Conservation (phyloP, 2,888 invertebrate species). For the Melipona bicolor region DNA sequence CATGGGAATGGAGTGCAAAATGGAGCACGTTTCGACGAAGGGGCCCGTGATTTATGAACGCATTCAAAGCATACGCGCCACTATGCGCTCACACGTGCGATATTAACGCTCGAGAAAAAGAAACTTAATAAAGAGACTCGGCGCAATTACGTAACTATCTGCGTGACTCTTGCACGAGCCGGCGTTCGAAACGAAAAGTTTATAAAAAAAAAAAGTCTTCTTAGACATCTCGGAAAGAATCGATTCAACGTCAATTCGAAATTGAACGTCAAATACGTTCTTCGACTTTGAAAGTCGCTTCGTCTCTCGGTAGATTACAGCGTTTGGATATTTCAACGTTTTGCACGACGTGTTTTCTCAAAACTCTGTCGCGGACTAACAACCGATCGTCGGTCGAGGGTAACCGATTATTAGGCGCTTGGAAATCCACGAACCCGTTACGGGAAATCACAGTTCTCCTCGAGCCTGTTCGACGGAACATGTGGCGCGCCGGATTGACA, state of each 20-base stretch:
- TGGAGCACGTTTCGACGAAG: slow-evolving; percentile 17
- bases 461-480: neutral
- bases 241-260: neutral
- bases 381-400: neutral
- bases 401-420: slow-evolving; percentile 18
- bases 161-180: neutral
- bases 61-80: slow-evolving; percentile 19
- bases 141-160: neutral
- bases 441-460: slow-evolving; percentile 31
- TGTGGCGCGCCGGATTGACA: slow-evolving; percentile 34
- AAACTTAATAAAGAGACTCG: neutral
- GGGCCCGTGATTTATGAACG: slow-evolving; percentile 34
- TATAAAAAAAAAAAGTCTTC: too few relatives aligned
- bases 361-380: neutral
- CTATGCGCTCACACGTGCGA: neutral
- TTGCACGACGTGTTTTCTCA: too few relatives aligned
- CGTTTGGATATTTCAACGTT: neutral
- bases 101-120: neutral
- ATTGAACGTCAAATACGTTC: neutral
- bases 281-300: neutral
- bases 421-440: slow-evolving; percentile 39
- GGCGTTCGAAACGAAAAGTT: neutral
- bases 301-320: neutral
- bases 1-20: slow-evolving; percentile 30
- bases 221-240: neutral